phyloP scores from a whole-genome alignment of 2,113 vertebrate genomes.

The Corapipo altera region DNA sequence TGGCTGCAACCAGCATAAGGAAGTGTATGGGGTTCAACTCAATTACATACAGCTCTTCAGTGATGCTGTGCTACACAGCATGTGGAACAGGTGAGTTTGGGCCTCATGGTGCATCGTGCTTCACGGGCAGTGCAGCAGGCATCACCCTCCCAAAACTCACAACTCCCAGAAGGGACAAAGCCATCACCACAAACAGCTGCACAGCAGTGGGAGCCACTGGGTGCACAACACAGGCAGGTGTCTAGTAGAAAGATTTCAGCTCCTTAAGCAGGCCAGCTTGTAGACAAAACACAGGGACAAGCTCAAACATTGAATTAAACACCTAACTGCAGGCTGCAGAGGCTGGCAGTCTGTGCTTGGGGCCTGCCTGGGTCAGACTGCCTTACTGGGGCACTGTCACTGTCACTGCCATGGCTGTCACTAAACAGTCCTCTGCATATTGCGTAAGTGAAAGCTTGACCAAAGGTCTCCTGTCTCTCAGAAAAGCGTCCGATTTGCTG shows the following conservation, averaged over 20 bases:
- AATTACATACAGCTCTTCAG: neutral
- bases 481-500: neutral
- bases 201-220: fast-evolving
- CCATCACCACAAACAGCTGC: neutral
- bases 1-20: neutral
- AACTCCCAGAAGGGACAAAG: neutral
- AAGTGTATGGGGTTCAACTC: fast-evolving
- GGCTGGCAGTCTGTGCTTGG: neutral
- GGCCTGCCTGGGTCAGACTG: neutral
- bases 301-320: neutral
- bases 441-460: neutral
- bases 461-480: neutral
- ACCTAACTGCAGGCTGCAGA: neutral
- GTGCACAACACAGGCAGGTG: neutral
- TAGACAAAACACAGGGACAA: neutral
- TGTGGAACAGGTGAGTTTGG: neutral
- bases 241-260: neutral
- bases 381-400: neutral
- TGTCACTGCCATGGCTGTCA: neutral
- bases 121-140: neutral
- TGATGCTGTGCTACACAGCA: neutral
- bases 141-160: neutral
- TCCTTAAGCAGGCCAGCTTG: neutral
- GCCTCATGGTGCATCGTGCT: fast-evolving
- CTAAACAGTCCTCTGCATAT: neutral